Base-by-base conservation (phyloP, 2,888 invertebrate species). In the Cynaeus angustus region DNA sequence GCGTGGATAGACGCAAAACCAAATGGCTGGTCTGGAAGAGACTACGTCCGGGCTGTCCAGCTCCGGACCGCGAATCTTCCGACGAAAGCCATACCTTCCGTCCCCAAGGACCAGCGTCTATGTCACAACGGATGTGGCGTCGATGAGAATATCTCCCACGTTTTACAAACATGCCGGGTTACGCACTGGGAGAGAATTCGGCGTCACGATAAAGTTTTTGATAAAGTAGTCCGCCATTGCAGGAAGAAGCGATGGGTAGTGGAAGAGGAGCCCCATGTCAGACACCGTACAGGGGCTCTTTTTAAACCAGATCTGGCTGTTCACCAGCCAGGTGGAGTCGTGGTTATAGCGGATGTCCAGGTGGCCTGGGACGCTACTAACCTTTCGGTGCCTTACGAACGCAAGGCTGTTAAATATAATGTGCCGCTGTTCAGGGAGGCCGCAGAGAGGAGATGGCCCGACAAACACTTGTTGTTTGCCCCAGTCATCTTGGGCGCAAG, bases 401-500 rank as follows among this genome's bases (percentile, higher is more conserved):
- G n/a, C n/a, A n/a, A n/a, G n/a, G n/a, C n/a, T n/a, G n/a, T n/a
- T n/a, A n/a, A n/a, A n/a, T n/a, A n/a, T n/a, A n/a, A n/a, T n/a
- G n/a, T n/a, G n/a, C n/a, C n/a, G n/a, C n/a, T n/a, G n/a, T n/a
- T n/a, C n/a, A n/a, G n/a, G n/a, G n/a, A n/a, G n/a, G n/a, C n/a
- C n/a, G n/a, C n/a, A n/a, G n/a, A n/a, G n/a, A n/a, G n/a, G n/a
- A n/a, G n/a, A n/a, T n/a, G n/a, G n/a, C n/a, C 5, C 28, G 28
- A 28, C 28, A 28, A 28, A 28, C n/a, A n/a, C n/a, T 28, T 28
- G 5, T 4, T 7, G 4, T 28, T 28, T 28, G 33, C 52, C 13
- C 78, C 77, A 7, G n/a, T 76, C 3, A 73, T 75, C 33, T 59
- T 78, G 30, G 77, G 77, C 5, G 77, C 77, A 9, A 45, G 77